Evolutionary conservation across 2,888 invertebrate genomes (phyloP), one percentile per base, ranked within the genome.

Genomic region (Drosophila anceps): DNA sequence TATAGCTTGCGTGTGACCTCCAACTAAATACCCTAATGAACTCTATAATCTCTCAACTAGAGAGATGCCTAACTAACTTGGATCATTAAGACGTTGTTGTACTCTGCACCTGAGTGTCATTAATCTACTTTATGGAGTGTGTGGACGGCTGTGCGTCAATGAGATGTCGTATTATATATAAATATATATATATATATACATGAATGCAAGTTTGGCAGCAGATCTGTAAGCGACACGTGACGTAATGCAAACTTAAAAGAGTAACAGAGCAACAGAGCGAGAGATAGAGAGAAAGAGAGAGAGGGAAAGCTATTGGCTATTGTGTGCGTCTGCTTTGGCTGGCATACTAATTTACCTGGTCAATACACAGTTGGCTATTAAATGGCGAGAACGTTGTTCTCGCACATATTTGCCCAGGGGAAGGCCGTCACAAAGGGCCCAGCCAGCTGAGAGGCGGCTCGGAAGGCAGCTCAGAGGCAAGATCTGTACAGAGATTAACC

Each of bases 321-420:
- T 37, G 48, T 29, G 29, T 37, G 29, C 35, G 18, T 53, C 48
- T 67, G 62, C 39, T 43, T 43, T 51, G 63, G 31, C 33, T 20
- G 39, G 61, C 58, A 66, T 77, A 76, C 75, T 80, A 80, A 82
- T 80, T 73, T 55, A 50, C 64, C 73, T 57, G 69, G 70, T 74
- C 73, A 82, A 82, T 62, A 64, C 35, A 35, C 61, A 43, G 33
- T 76, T 57, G 63, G 61, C 65, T 41, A 60, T 61, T 59, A 73
- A 64, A 73, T 62, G 69, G 54, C 63, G 41, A 54, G 46, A 54
- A 41, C 15, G 61, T 29, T 57, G 58, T 29, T 51, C 43, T 55
- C 27, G 61, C 58, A 73, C 76, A 76, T 69, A 69, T 76, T 69
- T 73, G 39, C 33, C 44, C n/a, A 33, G 29, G 48, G 53, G 24